phyloP scores from a whole-genome alignment of 2,888 invertebrate species.

The Agapetus fuscipes region DNA sequence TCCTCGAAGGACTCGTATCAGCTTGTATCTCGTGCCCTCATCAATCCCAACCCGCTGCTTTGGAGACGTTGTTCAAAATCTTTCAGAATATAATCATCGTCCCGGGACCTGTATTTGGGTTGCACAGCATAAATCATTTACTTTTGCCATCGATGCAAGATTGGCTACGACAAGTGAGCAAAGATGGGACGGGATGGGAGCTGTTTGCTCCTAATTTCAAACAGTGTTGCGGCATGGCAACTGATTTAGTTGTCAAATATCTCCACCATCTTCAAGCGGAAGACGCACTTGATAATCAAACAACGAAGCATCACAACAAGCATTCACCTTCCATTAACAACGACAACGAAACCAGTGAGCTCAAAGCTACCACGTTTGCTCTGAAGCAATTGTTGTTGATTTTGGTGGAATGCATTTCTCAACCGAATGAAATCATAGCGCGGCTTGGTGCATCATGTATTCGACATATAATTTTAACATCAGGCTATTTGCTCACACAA shows the following conservation, averaged over 20 bases:
- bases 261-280: conserved; percentile 64
- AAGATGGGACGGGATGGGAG: conserved; percentile 63
- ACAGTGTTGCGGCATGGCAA: conserved; percentile 88
- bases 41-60: conserved; percentile 75
- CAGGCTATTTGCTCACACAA: conserved; percentile 69
- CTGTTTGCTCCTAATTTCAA: conserved; percentile 83
- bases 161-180: conserved; percentile 74
- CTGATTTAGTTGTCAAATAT: conserved; percentile 83
- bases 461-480: conserved; percentile 73
- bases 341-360: conserved; percentile 49
- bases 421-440: conserved; percentile 83
- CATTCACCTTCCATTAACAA: conserved; percentile 29
- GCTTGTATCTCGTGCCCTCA: conserved; percentile 79
- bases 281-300: conserved; percentile 32
- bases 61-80: conserved; percentile 81
- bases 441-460: conserved; percentile 88
- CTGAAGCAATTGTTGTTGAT: conserved; percentile 77
- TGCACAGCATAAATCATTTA: conserved; percentile 87
- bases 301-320: conserved; percentile 24
- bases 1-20: conserved; percentile 77
- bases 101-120: conserved; percentile 82
- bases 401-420: conserved; percentile 82
- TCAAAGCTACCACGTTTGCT: conserved; percentile 57
- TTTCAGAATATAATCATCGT: conserved; percentile 65
- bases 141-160: conserved; percentile 87